Conservation (phyloP, 2,797 vertebrate genomes). For the Tauraco hartlaubi region DNA sequence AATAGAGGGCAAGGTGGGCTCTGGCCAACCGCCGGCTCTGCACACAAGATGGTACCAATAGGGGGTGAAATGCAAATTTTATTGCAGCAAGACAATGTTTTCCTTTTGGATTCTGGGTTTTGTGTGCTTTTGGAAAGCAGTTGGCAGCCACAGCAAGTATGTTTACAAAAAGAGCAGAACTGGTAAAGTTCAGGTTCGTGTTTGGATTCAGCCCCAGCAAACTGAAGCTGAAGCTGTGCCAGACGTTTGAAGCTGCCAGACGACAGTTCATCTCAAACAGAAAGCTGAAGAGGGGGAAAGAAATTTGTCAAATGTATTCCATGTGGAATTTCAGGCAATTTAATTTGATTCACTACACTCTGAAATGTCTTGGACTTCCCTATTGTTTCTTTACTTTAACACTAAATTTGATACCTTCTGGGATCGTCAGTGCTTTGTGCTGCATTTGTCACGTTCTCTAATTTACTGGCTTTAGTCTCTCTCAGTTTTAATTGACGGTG, state of each 20-base stretch:
- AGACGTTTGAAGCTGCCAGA: conserved; percentile 71
- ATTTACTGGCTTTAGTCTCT: conserved; percentile 39
- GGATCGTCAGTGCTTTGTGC: conserved; percentile 57
- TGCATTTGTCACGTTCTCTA: conserved; percentile 55
- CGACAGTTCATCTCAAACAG: conserved; percentile 66
- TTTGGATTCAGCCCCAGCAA: conserved; percentile 74
- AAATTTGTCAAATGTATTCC: conserved; percentile 75
- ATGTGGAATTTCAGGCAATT: conserved; percentile 68
- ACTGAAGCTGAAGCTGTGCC: conserved; percentile 67
- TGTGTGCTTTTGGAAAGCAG: conserved; percentile 73
- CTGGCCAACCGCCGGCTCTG: fast-evolving
- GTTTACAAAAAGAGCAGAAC: conserved; percentile 72
- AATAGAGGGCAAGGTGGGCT: neutral
- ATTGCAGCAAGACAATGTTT: conserved; percentile 59
- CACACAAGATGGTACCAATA: fast-evolving
- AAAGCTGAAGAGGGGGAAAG: conserved; percentile 61
- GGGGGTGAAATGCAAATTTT: conserved; percentile 28
- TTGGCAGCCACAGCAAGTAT: conserved; percentile 56
- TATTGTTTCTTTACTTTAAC: conserved; percentile 64
- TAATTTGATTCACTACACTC: conserved; percentile 70
- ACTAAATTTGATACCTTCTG: conserved; percentile 65
- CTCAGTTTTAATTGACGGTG: conserved; percentile 9
- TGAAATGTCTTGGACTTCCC: conserved; percentile 66
- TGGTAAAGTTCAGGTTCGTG: conserved; percentile 75
- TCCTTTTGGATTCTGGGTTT: conserved; percentile 67